Base-by-base conservation (phyloP, 2,797 vertebrate species). In the Otus scops region DNA sequence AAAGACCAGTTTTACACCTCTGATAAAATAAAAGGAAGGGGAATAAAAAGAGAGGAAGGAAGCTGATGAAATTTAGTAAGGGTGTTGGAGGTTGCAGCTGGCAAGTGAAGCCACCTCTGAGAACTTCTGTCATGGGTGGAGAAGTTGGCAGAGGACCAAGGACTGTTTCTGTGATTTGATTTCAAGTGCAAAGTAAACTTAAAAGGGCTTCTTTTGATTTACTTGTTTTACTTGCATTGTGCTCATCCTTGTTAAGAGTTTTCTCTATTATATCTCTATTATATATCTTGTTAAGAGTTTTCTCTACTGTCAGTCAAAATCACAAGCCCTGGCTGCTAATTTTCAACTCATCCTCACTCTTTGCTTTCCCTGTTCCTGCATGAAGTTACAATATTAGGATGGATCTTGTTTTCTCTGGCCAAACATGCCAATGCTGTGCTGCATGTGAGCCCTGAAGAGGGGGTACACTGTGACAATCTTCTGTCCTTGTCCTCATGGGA, bases 31-130 rank as follows among this genome's bases (percentile, higher is more conserved):
- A 80, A 22, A 93, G 43, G 41, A 89, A 77, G n/a, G 22, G 12
- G 12, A 71, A 68, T 68, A 43, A 78, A 86, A 84, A 80, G 23
- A 47, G 57, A 93, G 84, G 84, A 91, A 93, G 65, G 82, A 96
- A 95, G 64, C 13, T 73, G 63, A 78, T 41, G 16, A 76, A 84
- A 82, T 47, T 61, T 51, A 71, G 24, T 23, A 13, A 73, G 36
- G 5, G 26, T 82, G 59, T 53, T 93, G 65, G 57, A 85, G 77
- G 38, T n/a, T 84, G 82, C 86, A 93, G 36, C 56, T 74, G 59
- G 12, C 56, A 67, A 64, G 27, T n/a, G 26, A 91, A 79, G 21
- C n/a, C 24, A 53, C 53, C 7, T 85, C 85, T 14, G 23, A 85
- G 50, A 85, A 60, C 27, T 65, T 36, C 57, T 80, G 15, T 7